Evolutionary conservation across 1,140 invertebrate genomes (phyloP), one percentile per base, ranked within the genome.

Genomic region (Aphelinus certus): DNA sequence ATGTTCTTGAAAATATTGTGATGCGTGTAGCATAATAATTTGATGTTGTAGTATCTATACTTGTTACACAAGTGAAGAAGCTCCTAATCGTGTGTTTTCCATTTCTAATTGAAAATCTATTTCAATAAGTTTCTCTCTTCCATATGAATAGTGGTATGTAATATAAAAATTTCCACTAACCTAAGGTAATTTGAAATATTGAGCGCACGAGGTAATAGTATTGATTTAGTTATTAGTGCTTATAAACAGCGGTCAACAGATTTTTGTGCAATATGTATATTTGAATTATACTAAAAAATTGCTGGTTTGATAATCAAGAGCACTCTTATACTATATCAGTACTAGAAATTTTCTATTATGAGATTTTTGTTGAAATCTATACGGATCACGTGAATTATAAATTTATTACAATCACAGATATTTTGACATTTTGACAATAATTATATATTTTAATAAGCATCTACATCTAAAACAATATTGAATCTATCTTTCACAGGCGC

Each of bases 221-320:
- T 65, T 71, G 53, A 9, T 60, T 65, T n/a, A 57, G 4, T 45
- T 7, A 48, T 70, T 65, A 51, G 63, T 70, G 57, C 62, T 76
- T 62, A 26, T 63, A 56, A 68, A 62, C 10, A 61, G 62, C 42
- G 1, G 55, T 70, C 53, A 69, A n/a, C 46, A 47, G 46, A 26
- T 10, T 68, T 4, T 53, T 55, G 45, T 73, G 7, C 49, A 73
- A 73, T 62, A 42, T 58, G 62, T 60, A 51, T 45, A 47, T 65
- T 72, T 56, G 64, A 49, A 48, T 57, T 71, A 71, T 47, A 51
- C 46, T 68, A 65, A 7, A 67, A 48, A 60, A 69, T 10, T 26
- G 26, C 26, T 26, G 26, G 26, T 26, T 26, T 26, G 26, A 26
- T 26, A 26, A 26, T 26, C 26, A 26, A 26, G 26, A 26, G 26